These are phyloP conservation scores for Scalopus aquaticus DNA, from an alignment of 2,113 vertebrate genomes.

Conservation along the genomic window DNA sequence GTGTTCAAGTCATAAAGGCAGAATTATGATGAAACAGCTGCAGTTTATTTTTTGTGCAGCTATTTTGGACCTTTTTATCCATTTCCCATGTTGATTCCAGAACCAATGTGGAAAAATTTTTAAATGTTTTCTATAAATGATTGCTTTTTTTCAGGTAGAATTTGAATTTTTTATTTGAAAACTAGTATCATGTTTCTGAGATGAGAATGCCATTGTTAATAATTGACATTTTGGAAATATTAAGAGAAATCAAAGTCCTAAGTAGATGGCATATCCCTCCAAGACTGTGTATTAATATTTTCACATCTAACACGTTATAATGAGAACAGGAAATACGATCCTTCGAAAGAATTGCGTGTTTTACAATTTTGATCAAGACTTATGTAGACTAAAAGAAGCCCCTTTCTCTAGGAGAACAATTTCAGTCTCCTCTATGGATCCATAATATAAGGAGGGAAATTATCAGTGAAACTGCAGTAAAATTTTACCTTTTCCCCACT, in stretches of 20 bases:
- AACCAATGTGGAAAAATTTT: background rate
- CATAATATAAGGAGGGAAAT: background rate
- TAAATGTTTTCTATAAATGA: background rate
- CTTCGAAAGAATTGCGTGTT: background rate
- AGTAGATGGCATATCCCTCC: background rate
- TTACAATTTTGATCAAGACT: background rate
- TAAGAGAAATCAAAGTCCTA: background rate
- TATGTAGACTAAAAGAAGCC: background rate
- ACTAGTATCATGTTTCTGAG: background rate
- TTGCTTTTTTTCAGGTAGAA: background rate
- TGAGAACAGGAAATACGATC: background rate
- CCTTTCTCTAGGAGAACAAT: background rate
- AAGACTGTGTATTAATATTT: background rate
- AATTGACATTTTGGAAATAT: background rate
- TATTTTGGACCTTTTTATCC: background rate
- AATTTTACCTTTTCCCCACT: background rate
- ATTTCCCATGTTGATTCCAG: background rate
- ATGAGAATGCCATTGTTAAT: background rate
- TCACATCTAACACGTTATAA: background rate
- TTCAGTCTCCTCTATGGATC: no score
- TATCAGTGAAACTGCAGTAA: background rate
- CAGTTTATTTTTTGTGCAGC: background rate
- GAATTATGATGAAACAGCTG: background rate
- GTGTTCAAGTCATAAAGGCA: background rate
- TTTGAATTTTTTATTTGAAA: conserved; percentile 40